phyloP scores from a whole-genome alignment of 2,888 invertebrate genomes.

The Phaedon cochleariae region DNA sequence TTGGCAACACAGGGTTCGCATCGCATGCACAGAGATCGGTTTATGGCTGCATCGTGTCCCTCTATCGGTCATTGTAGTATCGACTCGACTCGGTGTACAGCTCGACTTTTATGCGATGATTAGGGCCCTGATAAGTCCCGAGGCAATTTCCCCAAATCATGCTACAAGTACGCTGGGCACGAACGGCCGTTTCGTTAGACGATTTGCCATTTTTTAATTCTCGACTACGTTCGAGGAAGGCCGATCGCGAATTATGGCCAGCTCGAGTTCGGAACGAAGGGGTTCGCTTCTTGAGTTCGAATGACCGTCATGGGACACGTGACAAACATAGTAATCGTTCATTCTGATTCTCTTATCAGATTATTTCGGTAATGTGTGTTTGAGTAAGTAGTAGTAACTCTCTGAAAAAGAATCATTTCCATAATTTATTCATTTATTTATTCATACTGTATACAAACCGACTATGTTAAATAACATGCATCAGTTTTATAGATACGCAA shows the following conservation, averaged over 20 bases:
- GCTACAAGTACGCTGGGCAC: constrained; percentile 48
- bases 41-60: constrained; percentile 35
- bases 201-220: not conserved
- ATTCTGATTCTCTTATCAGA: not conserved
- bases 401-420: too few species aligned
- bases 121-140: constrained; percentile 56
- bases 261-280: not conserved
- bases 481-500: too few species aligned
- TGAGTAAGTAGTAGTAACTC: too few species aligned
- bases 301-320: not conserved
- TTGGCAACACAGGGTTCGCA: too few species aligned
- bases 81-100: too few species aligned
- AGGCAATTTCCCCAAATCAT: constrained; percentile 60
- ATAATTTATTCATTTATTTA: too few species aligned
- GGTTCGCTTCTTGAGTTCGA: not conserved
- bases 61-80: constrained; percentile 55
- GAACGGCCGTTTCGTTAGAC: constrained; percentile 21
- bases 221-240: not conserved
- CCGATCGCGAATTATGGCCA: not conserved
- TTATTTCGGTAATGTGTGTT: too few species aligned
- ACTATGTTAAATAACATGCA: too few species aligned
- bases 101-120: constrained; percentile 59
- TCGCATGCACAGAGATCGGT: constrained; percentile 39
- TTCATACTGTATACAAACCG: too few species aligned
- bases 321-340: not conserved